Base-by-base conservation (phyloP, 2,888 invertebrate species). In the Boloria euphrosyne region DNA sequence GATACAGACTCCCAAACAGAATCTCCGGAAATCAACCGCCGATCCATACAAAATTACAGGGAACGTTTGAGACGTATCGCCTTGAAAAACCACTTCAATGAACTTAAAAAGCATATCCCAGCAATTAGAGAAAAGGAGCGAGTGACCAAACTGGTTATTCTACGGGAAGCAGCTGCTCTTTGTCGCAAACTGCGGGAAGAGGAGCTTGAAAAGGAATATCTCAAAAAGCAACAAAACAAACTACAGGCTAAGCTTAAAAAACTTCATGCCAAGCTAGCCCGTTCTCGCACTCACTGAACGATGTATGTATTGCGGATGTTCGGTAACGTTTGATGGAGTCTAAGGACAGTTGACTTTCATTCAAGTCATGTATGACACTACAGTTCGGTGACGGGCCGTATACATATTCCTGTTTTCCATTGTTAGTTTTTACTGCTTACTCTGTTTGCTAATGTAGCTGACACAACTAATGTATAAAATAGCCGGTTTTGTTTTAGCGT, bases 11-110 rank as follows among this genome's bases (percentile, higher is more conserved):
- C 90, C 1, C 87, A 91, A 74, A 83, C 85, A 50, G 97, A 96
- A 78, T 93, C 94, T 22, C 96, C 97, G 67, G 95, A 95, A 60
- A 93, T 94, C 71, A 96, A 96, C 78, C 97, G 97, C 80, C 94
- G 98, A 66, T 95, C 95, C 76, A 93, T 97, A 78, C 98, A 98
- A 92, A 98, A 98, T 86, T 96, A 97, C 82, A 97, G 98, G 96
- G 98, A 98, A 86, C 94, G 98, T 63, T 96, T 96, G 82, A 93
- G 98, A 73, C 94, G 98, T 73, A 96, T 98, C 76, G 97, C 97
- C 75, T 93, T 98, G 72, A 96, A 97, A 82, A 96, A 96, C 82
- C 95, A 96, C 50, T 98, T 98, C 85, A 97, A 97, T 76, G 94
- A 95, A 65, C 93, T 98, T 63, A 95, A 97, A 78, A 93, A 94